phyloP scores from a whole-genome alignment of 2,888 invertebrate species.

The Hedya salicella region DNA sequence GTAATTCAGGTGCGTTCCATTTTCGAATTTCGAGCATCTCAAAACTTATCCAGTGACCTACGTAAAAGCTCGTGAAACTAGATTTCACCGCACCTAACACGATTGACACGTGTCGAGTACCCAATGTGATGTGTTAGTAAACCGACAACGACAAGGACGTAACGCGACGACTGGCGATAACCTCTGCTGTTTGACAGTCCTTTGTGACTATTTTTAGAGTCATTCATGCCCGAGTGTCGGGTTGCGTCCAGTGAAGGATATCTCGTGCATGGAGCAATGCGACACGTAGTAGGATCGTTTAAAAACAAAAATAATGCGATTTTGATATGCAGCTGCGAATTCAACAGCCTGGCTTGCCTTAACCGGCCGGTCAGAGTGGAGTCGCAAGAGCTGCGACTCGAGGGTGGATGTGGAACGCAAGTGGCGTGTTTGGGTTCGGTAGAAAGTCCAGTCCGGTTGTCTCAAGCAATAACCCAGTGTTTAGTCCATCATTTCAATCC shows the following conservation, averaged over 20 bases:
- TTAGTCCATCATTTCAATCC: no score
- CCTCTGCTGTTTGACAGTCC: constrained; percentile 16
- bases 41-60: no score
- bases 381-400: no score
- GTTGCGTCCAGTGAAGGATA: not conserved
- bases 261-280: not conserved
- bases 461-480: no score
- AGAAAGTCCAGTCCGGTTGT: no score
- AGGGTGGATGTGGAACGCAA: no score
- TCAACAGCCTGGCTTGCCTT: no score
- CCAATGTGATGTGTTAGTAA: not conserved
- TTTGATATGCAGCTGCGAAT: not conserved
- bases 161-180: not conserved
- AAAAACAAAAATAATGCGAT: no score
- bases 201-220: constrained; percentile 24
- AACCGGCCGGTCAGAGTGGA: no score
- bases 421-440: no score
- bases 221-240: constrained; percentile 11
- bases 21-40: no score
- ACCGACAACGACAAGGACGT: constrained; percentile 12
- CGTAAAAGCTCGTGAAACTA: not conserved
- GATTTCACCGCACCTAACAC: not conserved
- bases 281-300: not conserved
- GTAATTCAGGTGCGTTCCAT: no score
- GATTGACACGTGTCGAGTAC: not conserved